phyloP scores from a whole-genome alignment of 1,140 invertebrate species.

The Cotesia chilonis region DNA sequence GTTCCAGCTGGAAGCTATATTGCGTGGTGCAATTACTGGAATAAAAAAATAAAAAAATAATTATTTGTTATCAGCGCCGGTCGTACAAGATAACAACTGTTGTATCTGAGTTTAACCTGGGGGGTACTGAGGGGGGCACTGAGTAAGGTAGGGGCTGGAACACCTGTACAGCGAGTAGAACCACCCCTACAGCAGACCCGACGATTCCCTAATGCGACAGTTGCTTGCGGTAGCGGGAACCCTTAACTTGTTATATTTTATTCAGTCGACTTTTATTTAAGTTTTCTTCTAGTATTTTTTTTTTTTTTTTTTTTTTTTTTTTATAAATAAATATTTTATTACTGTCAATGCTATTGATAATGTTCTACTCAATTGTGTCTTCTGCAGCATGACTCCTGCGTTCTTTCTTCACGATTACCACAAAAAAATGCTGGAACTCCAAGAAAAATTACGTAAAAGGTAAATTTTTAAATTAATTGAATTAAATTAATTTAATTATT shows the following conservation, averaged over 20 bases:
- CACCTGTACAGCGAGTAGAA: conserved; percentile 33
- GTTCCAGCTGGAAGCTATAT: no score
- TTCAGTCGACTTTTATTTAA: neutral
- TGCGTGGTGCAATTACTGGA: no score
- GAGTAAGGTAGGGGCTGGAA: conserved; percentile 30
- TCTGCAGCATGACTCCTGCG: conserved; percentile 4
- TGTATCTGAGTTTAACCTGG: neutral
- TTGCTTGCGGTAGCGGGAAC: conserved; percentile 30
- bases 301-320: neutral
- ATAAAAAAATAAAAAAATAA: no score
- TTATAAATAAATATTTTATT: neutral
- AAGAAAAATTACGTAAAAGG: conserved; percentile 32
- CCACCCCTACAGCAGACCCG: conserved; percentile 29
- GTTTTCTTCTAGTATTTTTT: neutral
- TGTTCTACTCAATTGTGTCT: neutral
- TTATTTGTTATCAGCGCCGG: neutral
- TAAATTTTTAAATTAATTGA: conserved; percentile 9
- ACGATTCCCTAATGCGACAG: conserved; percentile 39
- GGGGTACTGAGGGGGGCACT: neutral
- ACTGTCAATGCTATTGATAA: neutral
- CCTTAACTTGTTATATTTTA: conserved; percentile 23
- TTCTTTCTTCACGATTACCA: conserved; percentile 9
- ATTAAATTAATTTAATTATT: neutral
- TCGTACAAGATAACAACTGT: neutral
- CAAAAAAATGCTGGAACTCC: conserved; percentile 32